phyloP scores from a whole-genome alignment of 2,888 invertebrate species.

The Marasmarcha lunaedactyla region DNA sequence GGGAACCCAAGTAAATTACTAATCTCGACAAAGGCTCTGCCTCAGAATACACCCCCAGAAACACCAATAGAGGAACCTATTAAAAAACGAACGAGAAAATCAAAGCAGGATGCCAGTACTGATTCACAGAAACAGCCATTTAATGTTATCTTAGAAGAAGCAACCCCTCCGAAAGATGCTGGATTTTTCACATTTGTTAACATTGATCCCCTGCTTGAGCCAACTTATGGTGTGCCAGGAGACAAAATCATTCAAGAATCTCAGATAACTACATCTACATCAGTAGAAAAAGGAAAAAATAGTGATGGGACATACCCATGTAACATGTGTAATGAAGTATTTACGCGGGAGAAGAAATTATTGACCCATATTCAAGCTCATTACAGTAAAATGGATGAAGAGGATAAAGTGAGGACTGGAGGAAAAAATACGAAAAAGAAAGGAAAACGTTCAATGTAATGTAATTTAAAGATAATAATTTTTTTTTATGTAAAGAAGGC shows the following conservation, averaged over 20 bases:
- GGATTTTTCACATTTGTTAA: constrained; percentile 57
- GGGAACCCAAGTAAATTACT: constrained; percentile 54
- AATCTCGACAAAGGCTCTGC: constrained; percentile 46
- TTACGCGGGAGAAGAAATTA: constrained; percentile 54
- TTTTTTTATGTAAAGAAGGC: too few relatives aligned
- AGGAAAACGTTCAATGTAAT: too few relatives aligned
- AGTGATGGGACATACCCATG: constrained; percentile 37
- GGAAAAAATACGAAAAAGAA: too few relatives aligned
- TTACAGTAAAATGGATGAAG: constrained; percentile 48
- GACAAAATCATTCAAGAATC: constrained; percentile 57
- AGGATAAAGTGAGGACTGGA: constrained; percentile 27
- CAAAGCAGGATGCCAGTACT: constrained; percentile 18
- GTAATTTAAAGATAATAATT: too few relatives aligned
- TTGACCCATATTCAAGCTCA: constrained; percentile 52
- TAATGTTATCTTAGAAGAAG: constrained; percentile 34
- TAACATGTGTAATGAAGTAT: constrained; percentile 47
- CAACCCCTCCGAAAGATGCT: constrained; percentile 30
- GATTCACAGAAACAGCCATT: constrained; percentile 25
- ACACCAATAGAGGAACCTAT: constrained; percentile 20
- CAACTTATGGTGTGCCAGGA: constrained; percentile 54
- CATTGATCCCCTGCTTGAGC: constrained; percentile 51
- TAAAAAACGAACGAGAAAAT: constrained; percentile 33
- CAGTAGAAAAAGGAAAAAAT: constrained; percentile 8
- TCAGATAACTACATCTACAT: constrained; percentile 50
- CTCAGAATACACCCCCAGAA: constrained; percentile 11